phyloP scores from a whole-genome alignment of 2,888 invertebrate species.

The Antheraea assamensis region DNA sequence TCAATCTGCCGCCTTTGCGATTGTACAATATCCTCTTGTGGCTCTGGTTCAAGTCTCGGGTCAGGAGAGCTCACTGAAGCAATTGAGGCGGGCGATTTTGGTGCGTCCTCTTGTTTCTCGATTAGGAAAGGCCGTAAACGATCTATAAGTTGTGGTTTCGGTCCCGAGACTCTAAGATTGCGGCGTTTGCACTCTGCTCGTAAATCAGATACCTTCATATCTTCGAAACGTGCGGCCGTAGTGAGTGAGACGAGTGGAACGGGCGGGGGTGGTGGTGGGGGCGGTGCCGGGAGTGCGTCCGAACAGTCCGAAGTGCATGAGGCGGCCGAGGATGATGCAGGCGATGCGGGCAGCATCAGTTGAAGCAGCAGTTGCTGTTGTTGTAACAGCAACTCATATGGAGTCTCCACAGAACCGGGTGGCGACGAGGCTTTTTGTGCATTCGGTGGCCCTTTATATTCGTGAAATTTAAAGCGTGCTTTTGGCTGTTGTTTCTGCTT shows the following conservation, averaged over 20 bases:
- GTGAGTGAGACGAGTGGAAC: constrained; percentile 62
- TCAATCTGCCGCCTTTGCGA: constrained; percentile 93
- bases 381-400: constrained; percentile 94
- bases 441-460: constrained; percentile 92
- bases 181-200: constrained; percentile 97
- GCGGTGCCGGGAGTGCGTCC: constrained; percentile 67
- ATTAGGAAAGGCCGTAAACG: constrained; percentile 89
- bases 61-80: constrained; percentile 56
- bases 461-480: constrained; percentile 95
- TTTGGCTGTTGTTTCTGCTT: constrained; percentile 86
- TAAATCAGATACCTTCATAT: constrained; percentile 97
- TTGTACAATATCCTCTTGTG: constrained; percentile 87
- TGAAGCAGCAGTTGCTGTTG: constrained; percentile 96
- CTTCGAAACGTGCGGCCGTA: constrained; percentile 88
- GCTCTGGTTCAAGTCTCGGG: constrained; percentile 62
- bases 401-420: constrained; percentile 85
- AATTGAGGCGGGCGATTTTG: constrained; percentile 65
- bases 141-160: constrained; percentile 97
- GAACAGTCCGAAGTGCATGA: constrained; percentile 66
- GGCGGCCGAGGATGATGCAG: constrained; percentile 68
- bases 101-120: constrained; percentile 75
- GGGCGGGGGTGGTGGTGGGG: constrained; percentile 77
- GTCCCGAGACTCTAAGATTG: constrained; percentile 96
- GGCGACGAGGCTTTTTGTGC: constrained; percentile 88
- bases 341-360: constrained; percentile 89